Base-by-base conservation (phyloP, 2,797 vertebrate genomes). In the Phataginus tricuspis region DNA sequence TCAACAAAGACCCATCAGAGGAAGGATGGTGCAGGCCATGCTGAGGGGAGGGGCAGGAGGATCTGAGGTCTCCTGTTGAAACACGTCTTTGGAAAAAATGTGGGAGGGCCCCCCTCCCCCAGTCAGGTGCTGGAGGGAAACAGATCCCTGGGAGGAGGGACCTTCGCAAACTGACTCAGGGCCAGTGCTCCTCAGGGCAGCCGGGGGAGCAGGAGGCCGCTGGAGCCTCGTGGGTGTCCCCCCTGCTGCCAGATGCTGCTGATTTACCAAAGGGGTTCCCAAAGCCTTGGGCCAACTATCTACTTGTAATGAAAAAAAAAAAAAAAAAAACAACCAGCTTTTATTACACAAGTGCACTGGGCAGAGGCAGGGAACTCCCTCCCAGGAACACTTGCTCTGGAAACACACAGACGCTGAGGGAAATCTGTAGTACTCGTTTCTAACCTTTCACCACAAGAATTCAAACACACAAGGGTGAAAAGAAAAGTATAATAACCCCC, bases 61-160 rank as follows among this genome's bases (percentile, higher is more conserved):
- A 83, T 74, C 77, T 75, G 90, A 94, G 88, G 69, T 49, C 61
- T 96, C 96, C 14, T 72, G 97, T 77, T 86, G 64, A 90, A 96
- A 97, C 97, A 83, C 13, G 79, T 94, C 86, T 93, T 94, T 42
- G 94, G 53, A 72, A 84, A 87, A 95, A 95, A 96, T 96, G 95
- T 91, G 86, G 91, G 93, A 15, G 86, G 77, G 53, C 83, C 88
- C 82, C 78, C 39, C 39, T 39, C 39, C 49, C 45, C 25, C 29
- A 15, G 83, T 90, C 91, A 95, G 94, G 88, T 91, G 84, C 42
- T 55, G 37, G 37, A 88, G 86, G 78, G 27, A 93, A 94, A 75
- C 15, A 37, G 66, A 64, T 66, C 63, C 68, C 29, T 7, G 45
- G 42, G 45, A 92, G 78, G 34, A 69, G 11, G n/a, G 57, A 69